Evolutionary conservation across 2,797 vertebrate species (phyloP), one percentile per base, ranked within the genome.

Genomic region (Onychomys arenicola): DNA sequence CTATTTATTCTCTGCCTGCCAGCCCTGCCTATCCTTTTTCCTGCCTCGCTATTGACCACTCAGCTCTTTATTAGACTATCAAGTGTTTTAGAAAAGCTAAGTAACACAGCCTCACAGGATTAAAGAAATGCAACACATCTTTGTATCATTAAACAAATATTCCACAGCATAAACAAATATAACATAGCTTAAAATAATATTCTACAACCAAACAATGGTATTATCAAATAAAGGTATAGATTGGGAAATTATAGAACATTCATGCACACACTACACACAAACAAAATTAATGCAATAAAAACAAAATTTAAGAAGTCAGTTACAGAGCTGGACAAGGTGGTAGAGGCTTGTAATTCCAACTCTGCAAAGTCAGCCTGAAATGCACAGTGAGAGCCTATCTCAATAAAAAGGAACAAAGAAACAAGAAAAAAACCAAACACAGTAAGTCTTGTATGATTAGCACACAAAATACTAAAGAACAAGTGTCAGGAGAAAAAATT

Each of bases 211-310:
- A 34, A 91, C 25, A 94, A 81, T 85, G 83, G 4, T 40, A 94
- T 76, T 86, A 95, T 87, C 88, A 95, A 96, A 91, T 16, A 96
- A 93, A 96, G 63, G 9, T 73, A 76, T 29, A 76, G 6, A 69
- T 13, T 88, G 65, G 49, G 59, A 81, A 96, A 94, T 78, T 75
- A 2, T 91, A 65, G 96, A 95, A 95, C 87, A 90, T 3, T 6
- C 65, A 86, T 16, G 17, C 4, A 2, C 13, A 27, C 21, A n/a
- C 43, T 25, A 55, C n/a, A 55, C 67, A 29, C 49, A 84, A 43
- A 43, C n/a, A 46, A 46, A 65, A 63, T 63, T 46, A 46, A 65
- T 34, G 2, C 40, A 65, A 84, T 49, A 6, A 46, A 52, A 16
- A 46, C 34, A 85, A 63, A 23, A 21, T 21, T 21, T 46, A 67